A percentile compares a stretch with the other conserved stretches of the same genome.
phyloP scores from a whole-genome alignment of 2,797 vertebrate genomes.

The Chaenodraco wilsoni region DNA sequence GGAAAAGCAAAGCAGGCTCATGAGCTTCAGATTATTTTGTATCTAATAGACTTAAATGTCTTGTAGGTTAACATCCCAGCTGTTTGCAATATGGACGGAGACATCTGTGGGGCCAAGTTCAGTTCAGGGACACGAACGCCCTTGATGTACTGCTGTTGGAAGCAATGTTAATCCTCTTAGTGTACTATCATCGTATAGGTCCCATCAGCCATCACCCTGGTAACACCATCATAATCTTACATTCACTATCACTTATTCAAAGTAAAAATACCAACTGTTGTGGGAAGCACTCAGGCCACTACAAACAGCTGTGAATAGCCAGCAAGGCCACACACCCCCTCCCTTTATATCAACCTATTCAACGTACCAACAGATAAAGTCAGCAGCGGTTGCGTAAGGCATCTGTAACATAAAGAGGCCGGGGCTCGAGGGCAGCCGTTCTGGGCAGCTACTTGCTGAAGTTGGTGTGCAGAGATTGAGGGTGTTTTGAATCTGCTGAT shows the following conservation, averaged over 20 bases:
- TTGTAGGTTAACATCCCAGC: slow-evolving; percentile 11
- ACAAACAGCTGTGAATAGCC: slow-evolving; percentile 39
- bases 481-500: slow-evolving; percentile 54
- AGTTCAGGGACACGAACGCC: slow-evolving; percentile 40
- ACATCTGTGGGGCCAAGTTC: slow-evolving; percentile 38
- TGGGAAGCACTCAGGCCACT: slow-evolving; percentile 63
- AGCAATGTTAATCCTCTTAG: slow-evolving; percentile 75
- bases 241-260: slow-evolving; percentile 52
- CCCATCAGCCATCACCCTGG: slow-evolving; percentile 58
- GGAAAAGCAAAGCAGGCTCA: slow-evolving; percentile 31
- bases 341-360: slow-evolving; percentile 35
- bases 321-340: slow-evolving; percentile 32
- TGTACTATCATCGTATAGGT: slow-evolving; percentile 44
- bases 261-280: slow-evolving; percentile 48
- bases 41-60: slow-evolving; percentile 10
- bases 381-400: slow-evolving; percentile 44
- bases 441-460: slow-evolving; percentile 39
- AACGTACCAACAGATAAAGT: slow-evolving; percentile 21
- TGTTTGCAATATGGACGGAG: slow-evolving; percentile 5
- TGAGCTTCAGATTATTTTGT: slow-evolving; percentile 25
- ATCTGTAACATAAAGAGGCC: slow-evolving; percentile 39
- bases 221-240: slow-evolving; percentile 65
- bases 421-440: slow-evolving; percentile 18
- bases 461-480: slow-evolving; percentile 35
- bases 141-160: slow-evolving; percentile 51